Base-by-base conservation (phyloP, 2,888 invertebrate species). In the Falcaria lacertinaria region DNA sequence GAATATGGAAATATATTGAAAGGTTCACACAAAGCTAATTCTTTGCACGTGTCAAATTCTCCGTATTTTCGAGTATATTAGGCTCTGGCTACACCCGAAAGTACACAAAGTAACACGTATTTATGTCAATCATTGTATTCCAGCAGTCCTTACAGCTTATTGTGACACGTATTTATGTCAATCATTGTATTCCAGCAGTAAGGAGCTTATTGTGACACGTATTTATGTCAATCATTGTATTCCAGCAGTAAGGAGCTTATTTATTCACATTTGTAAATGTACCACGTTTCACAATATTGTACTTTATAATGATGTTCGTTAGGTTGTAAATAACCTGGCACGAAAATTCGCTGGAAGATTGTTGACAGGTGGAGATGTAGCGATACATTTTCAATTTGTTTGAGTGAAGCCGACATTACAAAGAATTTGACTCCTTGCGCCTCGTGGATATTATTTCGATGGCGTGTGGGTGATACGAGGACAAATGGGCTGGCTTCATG, bases 211-310 rank as follows among this genome's bases (percentile, higher is more conserved):
- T n/a, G n/a, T n/a, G n/a, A n/a, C n/a, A n/a, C n/a, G n/a, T n/a
- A n/a, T n/a, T n/a, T n/a, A n/a, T n/a, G n/a, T n/a, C n/a, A n/a
- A n/a, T 54, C 52, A 51, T 42, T 44, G 40, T 48, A 46, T 58
- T 48, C 41, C 40, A 22, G 35, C 35, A 41, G 33, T 53, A 60
- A 62, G 54, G 42, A 40, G 50, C 55, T 63, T 63, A 61, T 50
- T 48, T 61, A 53, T 44, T 50, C 11, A 47, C 49, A 47, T 47
- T 39, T 49, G 42, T 50, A 44, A 44, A 52, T 50, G 45, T 46
- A 35, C 22, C 41, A 38, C 39, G 33, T 13, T 19, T 13, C 17
- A 19, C 17, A 4, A 25, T 11, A 25, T 14, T 13, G 14, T 25
- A 22, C 22, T 25, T 22, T 37, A 37, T 25, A 22, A 1, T 14